Evolutionary conservation across 2,113 vertebrate species (phyloP).

Genomic region (Turnix velox): DNA sequence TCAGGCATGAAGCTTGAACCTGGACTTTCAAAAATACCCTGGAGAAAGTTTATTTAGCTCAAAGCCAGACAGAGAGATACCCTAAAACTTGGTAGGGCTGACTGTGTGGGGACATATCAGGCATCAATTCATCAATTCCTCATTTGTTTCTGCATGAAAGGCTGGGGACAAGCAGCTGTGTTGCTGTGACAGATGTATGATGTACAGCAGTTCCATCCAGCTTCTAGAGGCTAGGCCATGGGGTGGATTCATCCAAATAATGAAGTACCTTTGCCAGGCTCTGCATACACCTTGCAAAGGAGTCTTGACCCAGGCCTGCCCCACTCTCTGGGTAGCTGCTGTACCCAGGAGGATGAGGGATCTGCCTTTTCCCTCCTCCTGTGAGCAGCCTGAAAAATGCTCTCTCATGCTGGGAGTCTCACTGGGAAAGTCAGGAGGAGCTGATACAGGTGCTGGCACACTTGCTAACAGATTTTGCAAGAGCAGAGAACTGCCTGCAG

Average conservation of each 20-base stretch:
- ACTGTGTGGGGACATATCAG: rapidly evolving
- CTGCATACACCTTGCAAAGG: rapidly evolving
- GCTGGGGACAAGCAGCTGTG: rapidly evolving
- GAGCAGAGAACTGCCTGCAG: not conserved
- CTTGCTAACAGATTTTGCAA: not conserved
- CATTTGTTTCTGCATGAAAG: not conserved
- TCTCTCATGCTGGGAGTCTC: rapidly evolving
- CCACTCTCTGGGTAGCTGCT: not conserved
- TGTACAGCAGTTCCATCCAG: rapidly evolving
- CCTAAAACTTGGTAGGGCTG: not conserved
- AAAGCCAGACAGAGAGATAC: not conserved
- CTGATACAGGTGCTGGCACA: rapidly evolving
- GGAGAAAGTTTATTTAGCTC: not conserved
- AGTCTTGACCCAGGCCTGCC: not conserved
- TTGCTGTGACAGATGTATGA: not conserved
- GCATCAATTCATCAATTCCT: not conserved
- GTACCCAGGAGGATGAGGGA: not conserved
- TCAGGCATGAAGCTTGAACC: not conserved
- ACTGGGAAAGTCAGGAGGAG: not conserved
- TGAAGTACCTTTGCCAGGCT: not conserved
- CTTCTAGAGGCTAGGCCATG: not conserved
- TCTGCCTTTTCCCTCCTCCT: not conserved
- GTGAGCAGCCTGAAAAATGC: rapidly evolving
- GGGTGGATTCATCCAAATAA: not conserved
- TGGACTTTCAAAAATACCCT: not conserved